Conservation (phyloP, 2,113 vertebrate species). For the Melanerpes aurifrons region DNA sequence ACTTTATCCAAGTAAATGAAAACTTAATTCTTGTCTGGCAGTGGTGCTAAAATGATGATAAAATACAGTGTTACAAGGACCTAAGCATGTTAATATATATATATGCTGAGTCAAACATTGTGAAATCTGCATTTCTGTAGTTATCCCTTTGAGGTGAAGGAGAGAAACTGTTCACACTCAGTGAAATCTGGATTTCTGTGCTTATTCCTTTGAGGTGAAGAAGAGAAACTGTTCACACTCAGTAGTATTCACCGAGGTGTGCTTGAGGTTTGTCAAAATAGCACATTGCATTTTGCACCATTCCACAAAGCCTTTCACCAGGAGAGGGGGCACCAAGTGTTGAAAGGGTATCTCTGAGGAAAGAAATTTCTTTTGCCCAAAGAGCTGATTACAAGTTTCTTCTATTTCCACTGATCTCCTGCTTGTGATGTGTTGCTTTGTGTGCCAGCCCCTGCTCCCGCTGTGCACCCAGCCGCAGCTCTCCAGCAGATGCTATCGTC, state of each 20-base stretch:
- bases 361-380: neutral
- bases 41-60: neutral
- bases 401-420: neutral
- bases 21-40: neutral
- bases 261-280: neutral
- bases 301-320: neutral
- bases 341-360: neutral
- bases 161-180: neutral
- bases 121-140: neutral
- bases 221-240: neutral
- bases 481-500: neutral
- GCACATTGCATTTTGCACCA: neutral
- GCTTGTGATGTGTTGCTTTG: neutral
- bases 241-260: neutral
- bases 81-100: neutral
- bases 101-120: neutral
- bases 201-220: neutral
- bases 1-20: neutral
- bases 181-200: neutral
- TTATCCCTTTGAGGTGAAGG: neutral
- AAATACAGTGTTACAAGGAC: neutral
- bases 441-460: neutral
- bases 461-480: neutral
- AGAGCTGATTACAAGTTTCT: neutral
- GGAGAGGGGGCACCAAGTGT: neutral